Evolutionary conservation across 1,140 invertebrate species (phyloP).

Genomic region (Laupala kohalensis): DNA sequence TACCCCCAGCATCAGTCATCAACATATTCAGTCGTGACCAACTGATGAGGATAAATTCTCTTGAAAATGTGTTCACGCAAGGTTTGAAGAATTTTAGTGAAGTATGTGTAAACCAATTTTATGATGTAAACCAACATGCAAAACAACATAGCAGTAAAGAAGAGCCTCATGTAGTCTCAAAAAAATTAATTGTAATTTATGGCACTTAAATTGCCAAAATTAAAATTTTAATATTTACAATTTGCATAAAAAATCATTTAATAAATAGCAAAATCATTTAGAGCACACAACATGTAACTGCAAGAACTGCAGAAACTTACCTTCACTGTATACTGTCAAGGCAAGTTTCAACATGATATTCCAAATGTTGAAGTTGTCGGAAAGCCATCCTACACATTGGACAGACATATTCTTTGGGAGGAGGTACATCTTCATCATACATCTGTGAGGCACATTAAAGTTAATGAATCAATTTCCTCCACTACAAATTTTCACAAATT

Average conservation of each 20-base stretch:
- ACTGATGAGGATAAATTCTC: too few species aligned
- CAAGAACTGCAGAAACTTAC: neutral
- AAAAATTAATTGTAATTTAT: neutral
- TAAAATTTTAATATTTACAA: neutral
- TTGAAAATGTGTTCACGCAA: too few species aligned
- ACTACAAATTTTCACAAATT: too few species aligned
- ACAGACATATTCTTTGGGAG: slow-evolving; percentile 4
- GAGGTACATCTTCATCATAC: slow-evolving; percentile 8
- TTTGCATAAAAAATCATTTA: neutral
- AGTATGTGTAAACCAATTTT: too few species aligned
- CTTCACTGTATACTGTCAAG: neutral
- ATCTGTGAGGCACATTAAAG: slow-evolving; percentile 5
- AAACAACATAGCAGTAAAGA: neutral
- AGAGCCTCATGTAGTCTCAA: neutral
- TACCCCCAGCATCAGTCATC: too few species aligned
- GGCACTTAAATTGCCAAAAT: neutral
- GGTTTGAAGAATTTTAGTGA: too few species aligned
- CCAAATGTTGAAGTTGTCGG: neutral
- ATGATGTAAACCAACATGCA: too few species aligned
- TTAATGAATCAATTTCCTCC: too few species aligned
- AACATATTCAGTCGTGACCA: too few species aligned
- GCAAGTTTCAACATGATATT: slow-evolving; percentile 7
- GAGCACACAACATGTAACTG: neutral
- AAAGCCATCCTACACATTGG: slow-evolving; percentile 7
- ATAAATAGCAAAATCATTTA: neutral